Conservation (phyloP, 2,888 invertebrate species). For the Hemithea aestivaria region DNA sequence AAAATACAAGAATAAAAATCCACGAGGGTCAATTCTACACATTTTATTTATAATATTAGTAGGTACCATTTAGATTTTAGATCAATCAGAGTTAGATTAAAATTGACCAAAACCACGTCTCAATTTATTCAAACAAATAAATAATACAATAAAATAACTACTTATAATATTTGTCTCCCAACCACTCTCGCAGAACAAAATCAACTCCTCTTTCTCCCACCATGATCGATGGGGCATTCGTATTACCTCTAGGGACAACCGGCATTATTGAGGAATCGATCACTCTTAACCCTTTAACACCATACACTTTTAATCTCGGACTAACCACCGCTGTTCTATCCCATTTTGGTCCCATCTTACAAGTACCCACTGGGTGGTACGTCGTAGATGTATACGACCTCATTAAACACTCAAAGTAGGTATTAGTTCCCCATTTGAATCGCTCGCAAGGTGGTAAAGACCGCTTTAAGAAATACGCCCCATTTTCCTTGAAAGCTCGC, state of each 20-base stretch:
- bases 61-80: too few species aligned
- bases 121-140: too few species aligned
- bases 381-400: constrained; percentile 76
- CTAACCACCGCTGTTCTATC: constrained; percentile 83
- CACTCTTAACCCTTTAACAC: constrained; percentile 79
- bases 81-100: too few species aligned
- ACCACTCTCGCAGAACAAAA: constrained; percentile 48
- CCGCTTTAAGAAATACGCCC: constrained; percentile 72
- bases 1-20: too few species aligned
- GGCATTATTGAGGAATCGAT: constrained; percentile 92
- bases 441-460: constrained; percentile 78
- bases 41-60: too few species aligned
- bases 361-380: constrained; percentile 64
- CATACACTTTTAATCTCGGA: constrained; percentile 82
- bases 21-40: too few species aligned
- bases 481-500: constrained; percentile 73
- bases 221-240: constrained; percentile 89
- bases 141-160: too few species aligned
- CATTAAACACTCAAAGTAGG: constrained; percentile 81
- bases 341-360: constrained; percentile 74
- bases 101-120: too few species aligned
- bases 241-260: constrained; percentile 85
- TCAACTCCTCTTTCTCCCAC: constrained; percentile 81
- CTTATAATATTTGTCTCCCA: background rate
- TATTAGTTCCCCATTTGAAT: constrained; percentile 78